Evolutionary conservation across 1,140 invertebrate species (phyloP).

Genomic region (Drosophila melanica): DNA sequence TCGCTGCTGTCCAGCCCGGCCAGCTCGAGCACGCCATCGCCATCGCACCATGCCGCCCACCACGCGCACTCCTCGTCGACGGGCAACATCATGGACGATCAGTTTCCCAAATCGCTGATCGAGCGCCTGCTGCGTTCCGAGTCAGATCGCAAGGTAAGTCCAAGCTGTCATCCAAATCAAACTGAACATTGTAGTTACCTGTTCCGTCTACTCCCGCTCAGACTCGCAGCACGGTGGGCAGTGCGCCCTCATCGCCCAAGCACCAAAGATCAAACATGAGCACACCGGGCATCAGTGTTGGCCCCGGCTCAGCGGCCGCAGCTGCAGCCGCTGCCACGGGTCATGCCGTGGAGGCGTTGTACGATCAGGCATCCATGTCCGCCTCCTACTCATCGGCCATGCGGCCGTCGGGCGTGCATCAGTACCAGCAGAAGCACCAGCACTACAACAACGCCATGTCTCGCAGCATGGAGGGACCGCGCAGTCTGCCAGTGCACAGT

Average conservation of each 20-base stretch:
- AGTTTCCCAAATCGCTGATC: constrained; percentile 87
- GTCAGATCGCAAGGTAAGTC: constrained; percentile 71
- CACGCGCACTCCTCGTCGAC: constrained; percentile 77
- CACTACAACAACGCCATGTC: constrained; percentile 84
- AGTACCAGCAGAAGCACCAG: constrained; percentile 67
- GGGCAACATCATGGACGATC: constrained; percentile 84
- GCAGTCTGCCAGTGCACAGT: constrained; percentile 85
- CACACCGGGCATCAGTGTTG: constrained; percentile 76
- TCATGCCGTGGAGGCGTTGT: constrained; percentile 76
- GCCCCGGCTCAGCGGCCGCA: constrained; percentile 56
- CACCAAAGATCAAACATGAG: constrained; percentile 84
- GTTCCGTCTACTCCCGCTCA: constrained; percentile 13
- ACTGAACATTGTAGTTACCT: neutral
- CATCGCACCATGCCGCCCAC: constrained; percentile 76
- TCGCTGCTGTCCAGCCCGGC: constrained; percentile 89
- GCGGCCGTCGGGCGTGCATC: constrained; percentile 62
- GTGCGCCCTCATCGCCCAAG: constrained; percentile 88
- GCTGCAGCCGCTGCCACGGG: constrained; percentile 55
- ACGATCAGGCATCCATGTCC: constrained; percentile 74
- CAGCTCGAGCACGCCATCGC: constrained; percentile 84
- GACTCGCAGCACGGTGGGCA: constrained; percentile 85
- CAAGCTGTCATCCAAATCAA: neutral
- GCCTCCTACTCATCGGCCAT: constrained; percentile 71
- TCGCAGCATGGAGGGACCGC: constrained; percentile 86
- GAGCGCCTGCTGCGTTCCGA: constrained; percentile 86